These are phyloP conservation scores for Operophtera brumata DNA, from an alignment of 2,888 invertebrate genomes.

Conservation along the genomic window DNA sequence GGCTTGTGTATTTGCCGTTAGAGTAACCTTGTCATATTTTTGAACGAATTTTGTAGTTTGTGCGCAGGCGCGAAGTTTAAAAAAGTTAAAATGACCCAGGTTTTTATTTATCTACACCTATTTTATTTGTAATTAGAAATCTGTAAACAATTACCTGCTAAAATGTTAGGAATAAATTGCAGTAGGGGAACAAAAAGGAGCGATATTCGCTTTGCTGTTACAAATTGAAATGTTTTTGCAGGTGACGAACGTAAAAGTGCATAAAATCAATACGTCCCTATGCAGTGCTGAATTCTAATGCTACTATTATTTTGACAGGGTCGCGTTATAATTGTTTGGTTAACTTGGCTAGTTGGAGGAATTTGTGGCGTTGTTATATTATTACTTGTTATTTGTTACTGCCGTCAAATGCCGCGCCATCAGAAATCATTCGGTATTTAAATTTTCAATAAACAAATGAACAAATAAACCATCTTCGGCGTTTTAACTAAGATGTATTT, in stretches of 20 bases:
- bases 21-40: background rate
- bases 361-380: slow-evolving; percentile 83
- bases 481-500: background rate
- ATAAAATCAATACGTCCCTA: slow-evolving; percentile 49
- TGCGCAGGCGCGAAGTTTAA: slow-evolving; percentile 51
- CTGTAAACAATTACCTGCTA: slow-evolving; percentile 45
- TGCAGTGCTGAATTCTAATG: slow-evolving; percentile 16
- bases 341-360: slow-evolving; percentile 81
- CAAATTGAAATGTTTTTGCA: slow-evolving; percentile 77
- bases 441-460: background rate
- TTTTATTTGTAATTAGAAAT: slow-evolving; percentile 46
- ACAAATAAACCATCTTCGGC: background rate
- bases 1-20: too few relatives aligned
- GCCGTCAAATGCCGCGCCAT: slow-evolving; percentile 85
- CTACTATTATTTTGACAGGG: slow-evolving; percentile 63
- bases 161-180: slow-evolving; percentile 60
- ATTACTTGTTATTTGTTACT: slow-evolving; percentile 83
- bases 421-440: slow-evolving; percentile 84
- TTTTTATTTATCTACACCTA: slow-evolving; percentile 33
- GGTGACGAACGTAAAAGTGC: slow-evolving; percentile 44
- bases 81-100: slow-evolving; percentile 36
- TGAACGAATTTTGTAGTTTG: background rate
- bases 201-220: slow-evolving; percentile 61
- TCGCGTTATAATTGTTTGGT: slow-evolving; percentile 78
- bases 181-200: slow-evolving; percentile 58